Base-by-base conservation (phyloP, 2,888 invertebrate genomes). In the Trichopria drosophilae region DNA sequence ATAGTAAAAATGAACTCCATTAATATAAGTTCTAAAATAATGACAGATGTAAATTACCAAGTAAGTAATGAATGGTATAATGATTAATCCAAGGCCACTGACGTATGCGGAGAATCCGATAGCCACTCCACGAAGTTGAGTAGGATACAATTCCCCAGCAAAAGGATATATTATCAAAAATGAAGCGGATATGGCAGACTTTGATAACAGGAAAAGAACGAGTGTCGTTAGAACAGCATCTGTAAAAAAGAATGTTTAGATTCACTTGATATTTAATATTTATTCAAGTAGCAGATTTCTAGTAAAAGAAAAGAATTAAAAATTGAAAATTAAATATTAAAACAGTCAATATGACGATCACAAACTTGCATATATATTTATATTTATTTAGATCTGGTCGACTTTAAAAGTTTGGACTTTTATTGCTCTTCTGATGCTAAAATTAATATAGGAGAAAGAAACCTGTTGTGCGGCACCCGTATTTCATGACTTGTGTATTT, bases 161-260 rank as follows among this genome's bases (percentile, higher is more conserved):
- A 93, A 93, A 0, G 93, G 93, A 75, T 93, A 94, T 64, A 94
- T 91, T 56, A 93, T 91, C 48, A 93, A 79, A 77, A 93, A 94
- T 5, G 93, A 91, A 5, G 92, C 92, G 1, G 93, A 93, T 69
- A 93, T 89, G 59, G 92, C 84, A 58, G 90, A 90, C 77, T 94
- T 94, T 10, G 93, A 88, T 65, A 91, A 79, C 28, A 91, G 77
- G 73, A 88, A 93, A 13, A 92, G 77, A 49, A 87, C 79, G 32
- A 92, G 76, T 28, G 90, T 91, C 67, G 84, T 82, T 49, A 80
- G 81, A 46, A 85, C 83, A 36, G 88, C 88, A 77, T 90, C 90
- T 89, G 65, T 40, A 76, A 76, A 43, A 50, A 49, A 31, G 15
- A 46, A 24, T n/a, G n/a, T n/a, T n/a, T n/a, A n/a, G n/a, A n/a